These are phyloP conservation scores for Osmerus eperlanus DNA, from an alignment of 2,113 vertebrate species.

Conservation along the genomic window DNA sequence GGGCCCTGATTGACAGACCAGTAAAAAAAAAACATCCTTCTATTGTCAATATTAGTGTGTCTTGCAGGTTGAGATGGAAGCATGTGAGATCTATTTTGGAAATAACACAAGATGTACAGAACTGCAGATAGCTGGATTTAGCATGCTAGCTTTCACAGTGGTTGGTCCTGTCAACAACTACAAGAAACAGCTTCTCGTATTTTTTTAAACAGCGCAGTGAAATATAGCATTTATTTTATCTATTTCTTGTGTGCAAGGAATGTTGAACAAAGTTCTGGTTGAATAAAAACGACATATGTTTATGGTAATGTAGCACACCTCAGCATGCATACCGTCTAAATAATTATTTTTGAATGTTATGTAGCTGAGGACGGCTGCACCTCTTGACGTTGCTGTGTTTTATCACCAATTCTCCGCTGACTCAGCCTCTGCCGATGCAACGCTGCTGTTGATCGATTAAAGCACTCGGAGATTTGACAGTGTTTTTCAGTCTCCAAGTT, in stretches of 20 bases:
- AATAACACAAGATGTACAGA: too few species aligned
- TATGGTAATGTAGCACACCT: not conserved
- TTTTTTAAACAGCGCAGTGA: too few species aligned
- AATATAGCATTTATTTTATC: too few species aligned
- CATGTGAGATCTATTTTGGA: too few species aligned
- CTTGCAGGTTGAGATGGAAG: too few species aligned
- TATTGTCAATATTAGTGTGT: too few species aligned
- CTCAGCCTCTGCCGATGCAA: slow-evolving; percentile 2
- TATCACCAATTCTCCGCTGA: not conserved
- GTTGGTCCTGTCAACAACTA: not conserved
- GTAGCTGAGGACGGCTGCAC: not conserved
- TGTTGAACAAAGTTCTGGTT: not conserved
- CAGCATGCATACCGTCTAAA: not conserved
- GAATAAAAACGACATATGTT: not conserved
- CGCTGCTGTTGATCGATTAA: slow-evolving; percentile 26
- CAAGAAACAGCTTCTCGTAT: not conserved
- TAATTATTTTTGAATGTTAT: not conserved
- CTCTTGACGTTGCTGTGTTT: not conserved
- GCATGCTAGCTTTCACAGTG: not conserved
- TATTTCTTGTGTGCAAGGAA: not conserved
- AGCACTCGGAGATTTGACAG: slow-evolving; percentile 14
- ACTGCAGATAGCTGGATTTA: too few species aligned
- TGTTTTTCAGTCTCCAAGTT: not conserved
- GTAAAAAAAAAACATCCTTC: too few species aligned
- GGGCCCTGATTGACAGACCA: too few species aligned